Percentiles rank a stretch among this genome's conserved stretches.
These are phyloP conservation scores for Myrmophylax atrothorax DNA, from an alignment of 2,113 vertebrate species.

Conservation along the genomic window DNA sequence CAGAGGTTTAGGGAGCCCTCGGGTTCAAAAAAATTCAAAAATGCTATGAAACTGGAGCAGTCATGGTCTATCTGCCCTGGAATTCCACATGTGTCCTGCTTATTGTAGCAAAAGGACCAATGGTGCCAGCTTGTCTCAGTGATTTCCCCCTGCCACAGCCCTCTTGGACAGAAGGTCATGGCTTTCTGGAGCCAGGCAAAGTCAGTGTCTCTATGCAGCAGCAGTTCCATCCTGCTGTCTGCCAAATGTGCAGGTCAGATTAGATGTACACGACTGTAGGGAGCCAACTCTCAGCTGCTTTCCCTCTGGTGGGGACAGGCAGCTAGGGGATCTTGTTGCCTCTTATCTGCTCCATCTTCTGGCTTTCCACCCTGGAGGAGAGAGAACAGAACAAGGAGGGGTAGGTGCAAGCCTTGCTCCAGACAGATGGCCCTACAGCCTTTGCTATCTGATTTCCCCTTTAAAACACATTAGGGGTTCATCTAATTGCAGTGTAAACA, in stretches of 20 bases:
- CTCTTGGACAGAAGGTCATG: background rate
- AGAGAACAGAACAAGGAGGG: background rate
- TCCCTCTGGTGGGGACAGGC: accelerated
- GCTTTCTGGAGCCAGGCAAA: background rate
- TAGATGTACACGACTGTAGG: accelerated
- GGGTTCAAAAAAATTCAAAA: background rate
- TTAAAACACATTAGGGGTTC: background rate
- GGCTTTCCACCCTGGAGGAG: background rate
- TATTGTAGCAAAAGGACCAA: background rate
- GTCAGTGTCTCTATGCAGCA: background rate
- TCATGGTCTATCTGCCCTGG: background rate
- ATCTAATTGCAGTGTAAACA: background rate
- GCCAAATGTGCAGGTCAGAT: background rate
- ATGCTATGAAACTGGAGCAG: background rate
- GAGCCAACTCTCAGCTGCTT: background rate
- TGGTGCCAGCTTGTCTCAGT: background rate
- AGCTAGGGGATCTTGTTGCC: background rate
- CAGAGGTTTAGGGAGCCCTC: background rate
- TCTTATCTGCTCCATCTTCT: background rate
- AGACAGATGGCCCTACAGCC: accelerated
- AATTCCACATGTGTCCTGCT: background rate
- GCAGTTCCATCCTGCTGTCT: background rate
- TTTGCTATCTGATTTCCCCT: background rate
- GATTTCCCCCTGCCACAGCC: background rate
- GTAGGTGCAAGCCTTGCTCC: accelerated